phyloP scores from a whole-genome alignment of 2,888 invertebrate genomes.

The Eupithecia dodoneata region DNA sequence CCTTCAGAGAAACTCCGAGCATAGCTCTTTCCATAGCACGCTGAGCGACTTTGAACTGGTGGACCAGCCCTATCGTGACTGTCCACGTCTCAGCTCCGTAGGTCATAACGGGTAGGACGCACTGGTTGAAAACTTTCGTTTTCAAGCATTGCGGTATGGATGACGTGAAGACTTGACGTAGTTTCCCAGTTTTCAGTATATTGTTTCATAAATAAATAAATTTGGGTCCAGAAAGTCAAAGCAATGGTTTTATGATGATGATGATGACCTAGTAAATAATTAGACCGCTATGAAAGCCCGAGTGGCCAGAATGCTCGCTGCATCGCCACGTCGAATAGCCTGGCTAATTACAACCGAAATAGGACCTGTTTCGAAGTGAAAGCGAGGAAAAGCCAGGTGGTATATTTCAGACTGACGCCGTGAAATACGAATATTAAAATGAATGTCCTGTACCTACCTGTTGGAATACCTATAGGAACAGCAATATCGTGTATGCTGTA shows the following conservation, averaged over 20 bases:
- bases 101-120: no score
- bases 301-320: conserved; percentile 2
- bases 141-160: no score
- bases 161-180: no score
- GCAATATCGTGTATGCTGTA: neutral
- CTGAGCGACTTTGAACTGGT: no score
- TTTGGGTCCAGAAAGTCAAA: neutral
- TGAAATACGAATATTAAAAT: neutral
- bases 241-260: neutral
- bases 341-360: conserved; percentile 5
- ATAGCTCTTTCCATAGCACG: no score
- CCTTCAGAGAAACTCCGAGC: no score
- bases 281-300: neutral
- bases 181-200: no score
- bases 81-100: no score
- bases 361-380: neutral
- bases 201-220: no score
- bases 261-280: conserved; percentile 1
- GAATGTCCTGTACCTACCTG: neutral
- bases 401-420: neutral
- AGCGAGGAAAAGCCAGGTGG: conserved; percentile 1
- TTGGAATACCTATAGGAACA: neutral
- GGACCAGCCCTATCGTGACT: no score
- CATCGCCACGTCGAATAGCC: conserved; percentile 1
- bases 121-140: no score